These are phyloP conservation scores for Pseudochromis fuscus DNA, from an alignment of 2,797 vertebrate genomes.

Conservation along the genomic window DNA sequence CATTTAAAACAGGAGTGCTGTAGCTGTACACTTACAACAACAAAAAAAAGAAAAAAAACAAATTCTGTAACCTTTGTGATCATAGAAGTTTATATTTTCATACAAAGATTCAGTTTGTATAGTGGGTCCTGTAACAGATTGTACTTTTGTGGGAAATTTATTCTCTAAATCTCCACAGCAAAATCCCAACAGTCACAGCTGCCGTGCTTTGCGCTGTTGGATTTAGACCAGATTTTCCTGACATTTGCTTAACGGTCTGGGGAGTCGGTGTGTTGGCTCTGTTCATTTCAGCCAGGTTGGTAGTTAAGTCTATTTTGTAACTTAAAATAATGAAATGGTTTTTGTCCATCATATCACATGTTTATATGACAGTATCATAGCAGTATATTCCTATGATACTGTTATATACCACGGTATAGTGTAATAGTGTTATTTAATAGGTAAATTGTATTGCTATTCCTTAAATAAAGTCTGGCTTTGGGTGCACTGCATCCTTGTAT, in stretches of 20 bases:
- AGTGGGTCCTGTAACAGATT: slow-evolving; percentile 87
- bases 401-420: slow-evolving; percentile 72
- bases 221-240: slow-evolving; percentile 77
- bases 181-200: slow-evolving; percentile 26
- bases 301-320: slow-evolving; percentile 88
- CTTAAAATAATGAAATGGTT: slow-evolving; percentile 77
- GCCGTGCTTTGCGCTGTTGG: slow-evolving; percentile 45
- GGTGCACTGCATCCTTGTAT: slow-evolving; percentile 84
- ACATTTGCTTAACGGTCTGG: slow-evolving; percentile 86
- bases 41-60: slow-evolving; percentile 74
- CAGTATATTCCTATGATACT: slow-evolving; percentile 84
- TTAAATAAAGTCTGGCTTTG: slow-evolving; percentile 97
- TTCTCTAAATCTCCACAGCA: slow-evolving; percentile 77
- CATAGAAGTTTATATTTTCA: slow-evolving; percentile 97
- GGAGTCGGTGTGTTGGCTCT: slow-evolving; percentile 86
- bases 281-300: slow-evolving; percentile 86
- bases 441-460: slow-evolving; percentile 95
- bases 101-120: slow-evolving; percentile 91
- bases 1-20: slow-evolving; percentile 44
- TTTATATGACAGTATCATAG: slow-evolving; percentile 89
- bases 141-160: slow-evolving; percentile 83
- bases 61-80: slow-evolving; percentile 87
- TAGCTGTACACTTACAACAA: slow-evolving; percentile 88
- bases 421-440: slow-evolving; percentile 96
- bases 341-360: slow-evolving; percentile 84